These are phyloP conservation scores for Phrixothrix hirtus DNA, from an alignment of 2,888 invertebrate species.

Conservation along the genomic window DNA sequence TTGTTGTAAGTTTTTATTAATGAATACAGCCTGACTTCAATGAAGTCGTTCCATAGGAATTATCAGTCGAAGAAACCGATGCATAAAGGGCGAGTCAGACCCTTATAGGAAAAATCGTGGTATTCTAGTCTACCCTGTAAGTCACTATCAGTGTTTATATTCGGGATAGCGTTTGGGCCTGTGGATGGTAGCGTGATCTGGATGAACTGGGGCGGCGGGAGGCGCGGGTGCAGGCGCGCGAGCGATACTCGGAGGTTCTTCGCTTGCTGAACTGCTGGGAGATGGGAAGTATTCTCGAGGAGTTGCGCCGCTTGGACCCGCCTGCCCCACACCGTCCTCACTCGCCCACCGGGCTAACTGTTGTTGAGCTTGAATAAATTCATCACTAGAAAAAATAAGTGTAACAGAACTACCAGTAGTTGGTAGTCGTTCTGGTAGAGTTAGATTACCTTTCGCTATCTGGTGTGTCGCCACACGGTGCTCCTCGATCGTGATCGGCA, in stretches of 20 bases:
- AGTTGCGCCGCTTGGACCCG: conserved; percentile 55
- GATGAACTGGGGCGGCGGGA: conserved; percentile 50
- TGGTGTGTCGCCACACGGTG: conserved; percentile 75
- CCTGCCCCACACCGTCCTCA: conserved; percentile 69
- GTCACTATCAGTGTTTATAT: conserved; percentile 74
- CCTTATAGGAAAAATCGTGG: conserved; percentile 19
- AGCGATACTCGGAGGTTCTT: conserved; percentile 61
- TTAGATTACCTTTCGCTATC: conserved; percentile 80
- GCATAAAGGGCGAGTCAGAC: conserved; percentile 12
- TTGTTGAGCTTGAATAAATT: conserved; percentile 97
- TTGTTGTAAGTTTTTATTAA: conserved; percentile 1
- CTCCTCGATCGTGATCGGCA: conserved; percentile 74
- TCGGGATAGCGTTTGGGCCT: conserved; percentile 68
- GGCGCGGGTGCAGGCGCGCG: conserved; percentile 58
- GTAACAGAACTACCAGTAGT: conserved; percentile 66
- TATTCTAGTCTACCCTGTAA: conserved; percentile 45
- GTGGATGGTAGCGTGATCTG: conserved; percentile 60
- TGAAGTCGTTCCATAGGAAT: conserved; percentile 27
- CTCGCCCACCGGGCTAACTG: conserved; percentile 94
- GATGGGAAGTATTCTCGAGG: conserved; percentile 64
- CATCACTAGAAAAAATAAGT: conserved; percentile 93
- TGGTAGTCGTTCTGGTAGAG: conserved; percentile 35
- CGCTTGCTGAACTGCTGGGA: conserved; percentile 59
- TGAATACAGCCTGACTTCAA: conserved; percentile 4
- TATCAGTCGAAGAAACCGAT: conserved; percentile 29